These are phyloP conservation scores for Ariolimax columbianus DNA, from an alignment of 2,888 invertebrate genomes.

Conservation along the genomic window DNA sequence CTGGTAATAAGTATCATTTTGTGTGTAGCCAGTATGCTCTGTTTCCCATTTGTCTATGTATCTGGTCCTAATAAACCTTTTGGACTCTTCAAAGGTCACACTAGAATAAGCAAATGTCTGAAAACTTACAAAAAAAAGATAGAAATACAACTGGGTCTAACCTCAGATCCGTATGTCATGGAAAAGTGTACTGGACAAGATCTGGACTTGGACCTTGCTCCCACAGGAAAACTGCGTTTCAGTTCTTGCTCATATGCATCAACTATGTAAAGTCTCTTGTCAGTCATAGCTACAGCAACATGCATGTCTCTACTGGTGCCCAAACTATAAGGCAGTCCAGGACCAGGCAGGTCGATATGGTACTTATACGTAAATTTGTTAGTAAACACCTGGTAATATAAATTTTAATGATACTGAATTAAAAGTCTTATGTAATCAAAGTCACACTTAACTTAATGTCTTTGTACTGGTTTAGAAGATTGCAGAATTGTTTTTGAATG, in stretches of 20 bases:
- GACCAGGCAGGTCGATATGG: constrained; percentile 59
- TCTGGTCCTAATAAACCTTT: too few relatives aligned
- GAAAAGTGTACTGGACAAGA: constrained; percentile 36
- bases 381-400: constrained; percentile 56
- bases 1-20: too few relatives aligned
- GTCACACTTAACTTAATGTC: too few relatives aligned
- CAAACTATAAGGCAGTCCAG: constrained; percentile 66
- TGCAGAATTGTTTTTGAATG: too few relatives aligned
- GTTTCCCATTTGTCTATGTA: too few relatives aligned
- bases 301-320: constrained; percentile 66
- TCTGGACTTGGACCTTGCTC: constrained; percentile 31
- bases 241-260: constrained; percentile 54
- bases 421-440: too few relatives aligned
- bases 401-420: too few relatives aligned
- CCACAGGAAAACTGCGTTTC: constrained; percentile 56
- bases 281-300: constrained; percentile 66
- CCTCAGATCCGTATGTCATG: constrained; percentile 41
- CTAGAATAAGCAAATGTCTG: too few relatives aligned
- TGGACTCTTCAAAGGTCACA: too few relatives aligned
- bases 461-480: too few relatives aligned
- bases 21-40: too few relatives aligned
- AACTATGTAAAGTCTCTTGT: constrained; percentile 66
- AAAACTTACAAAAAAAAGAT: neutral
- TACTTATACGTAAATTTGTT: constrained; percentile 64
- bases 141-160: neutral